Base-by-base conservation (phyloP, 2,113 vertebrate species). In the Megaceryle maxima region DNA sequence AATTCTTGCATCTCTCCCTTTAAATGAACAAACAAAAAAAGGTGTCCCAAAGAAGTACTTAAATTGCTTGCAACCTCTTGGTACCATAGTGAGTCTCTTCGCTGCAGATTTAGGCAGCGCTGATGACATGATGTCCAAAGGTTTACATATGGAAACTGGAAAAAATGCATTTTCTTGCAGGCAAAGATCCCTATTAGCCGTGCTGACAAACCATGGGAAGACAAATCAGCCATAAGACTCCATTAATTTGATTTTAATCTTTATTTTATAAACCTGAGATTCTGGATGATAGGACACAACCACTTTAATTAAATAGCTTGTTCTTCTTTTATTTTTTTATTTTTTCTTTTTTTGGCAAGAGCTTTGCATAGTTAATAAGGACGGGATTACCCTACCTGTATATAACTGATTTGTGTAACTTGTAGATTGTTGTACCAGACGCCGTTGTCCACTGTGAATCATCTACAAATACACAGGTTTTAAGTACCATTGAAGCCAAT, bases 181-280 rank as follows among this genome's bases (percentile, higher is more conserved):
- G 73, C 33, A 87, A 66, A 41, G 46, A 66, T 84, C 56, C 84
- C 77, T 72, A 29, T 85, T 96, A 92, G 62, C 26, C 81, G 46
- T 63, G 81, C 90, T 91, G 80, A 84, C 92, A 93, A 91, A 94
- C 37, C 0, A 0, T 62, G 70, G 24, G 43, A 87, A 94, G 59
- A 39, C 37, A 90, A 92, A 94, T 76, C 83, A 91, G 67, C 44
- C 14, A 9, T 92, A 92, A 95, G 72, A 57, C 70, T 83, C 51
- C 20, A 43, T 83, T 97, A 91, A 95, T 94, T 96, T 95, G 81
- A 84, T 94, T 94, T 95, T 96, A 95, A 96, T 96, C 85, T 97
- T 81, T 83, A 51, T 37, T 88, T 88, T 88, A 92, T 94, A 96
- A 95, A 94, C 64, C 60, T 90, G 86, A 90, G 86, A 94, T 94